Base-by-base conservation (phyloP, 37 sponge, comb jelly and placozoan species). In the Halichondria panicea region DNA sequence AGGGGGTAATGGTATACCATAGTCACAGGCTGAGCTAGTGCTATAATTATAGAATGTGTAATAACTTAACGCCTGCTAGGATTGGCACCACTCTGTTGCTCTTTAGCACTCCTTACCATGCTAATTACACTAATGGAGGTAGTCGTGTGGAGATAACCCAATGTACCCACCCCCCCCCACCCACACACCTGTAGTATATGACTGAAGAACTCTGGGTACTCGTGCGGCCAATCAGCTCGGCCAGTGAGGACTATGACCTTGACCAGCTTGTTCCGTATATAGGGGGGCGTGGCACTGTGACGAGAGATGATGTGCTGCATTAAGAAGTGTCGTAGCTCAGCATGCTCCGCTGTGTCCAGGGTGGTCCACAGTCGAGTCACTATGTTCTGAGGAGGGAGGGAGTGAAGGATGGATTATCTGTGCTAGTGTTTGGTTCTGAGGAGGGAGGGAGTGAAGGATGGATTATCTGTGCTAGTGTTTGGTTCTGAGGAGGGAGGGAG, bases 141-240 rank as follows among this genome's bases (percentile, higher is more conserved):
- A 9, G 12, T 9, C 25, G 60, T 9, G 24, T 19, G 19, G 25
- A n/a, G 60, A 58, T 18, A 27, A 58, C n/a, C 7, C 28, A 58
- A 30, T 24, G 25, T 8, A 27, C 28, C 13, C 7, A 7, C 28
- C 19, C 7, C 25, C 24, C 19, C 7, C 25, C 25, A 30, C 22
- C 37, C 39, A 28, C 7, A 46, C 80, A 92, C 92, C 76, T 92
- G 81, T 0, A 68, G 76, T 7, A 91, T 76, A 43, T 75, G 62
- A 18, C 76, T 53, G 32, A 94, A 73, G 82, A 94, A 91, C 24
- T 94, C 89, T 0, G 95, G 88, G 67, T 84, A 91, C 3, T 77
- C 50, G 27, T 88, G 88, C 1, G 95, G 95, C 95, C 95, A 94
- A 41, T 94, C 95, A 4, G 70, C 39, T 19, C 85, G 66, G 0